Percentiles rank a stretch among this genome's conserved stretches.
These are phyloP conservation scores for Chironomus tepperi DNA, from an alignment of 1,140 invertebrate genomes.

Conservation along the genomic window DNA sequence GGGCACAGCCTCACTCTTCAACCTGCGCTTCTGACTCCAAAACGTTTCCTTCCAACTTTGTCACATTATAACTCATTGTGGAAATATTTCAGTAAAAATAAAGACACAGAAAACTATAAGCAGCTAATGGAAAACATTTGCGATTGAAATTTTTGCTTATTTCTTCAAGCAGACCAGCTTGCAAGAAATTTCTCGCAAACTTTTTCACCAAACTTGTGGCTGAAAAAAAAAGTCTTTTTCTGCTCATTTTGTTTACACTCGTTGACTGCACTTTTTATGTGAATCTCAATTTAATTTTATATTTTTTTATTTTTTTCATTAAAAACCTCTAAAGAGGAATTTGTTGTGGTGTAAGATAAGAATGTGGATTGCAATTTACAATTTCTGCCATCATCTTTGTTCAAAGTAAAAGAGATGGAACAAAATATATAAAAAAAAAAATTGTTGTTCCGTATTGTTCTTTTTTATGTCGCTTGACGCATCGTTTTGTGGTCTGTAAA, in stretches of 20 bases:
- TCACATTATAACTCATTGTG: not conserved
- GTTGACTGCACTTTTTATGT: too few relatives aligned
- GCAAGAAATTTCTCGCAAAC: not conserved
- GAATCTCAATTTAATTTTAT: too few relatives aligned
- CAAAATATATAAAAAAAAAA: too few relatives aligned
- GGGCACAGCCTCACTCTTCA: too few relatives aligned
- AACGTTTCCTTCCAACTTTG: too few relatives aligned
- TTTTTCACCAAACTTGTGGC: not conserved
- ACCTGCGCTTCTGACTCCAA: too few relatives aligned
- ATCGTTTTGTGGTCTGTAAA: not conserved
- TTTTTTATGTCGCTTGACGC: not conserved
- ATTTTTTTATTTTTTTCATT: not conserved
- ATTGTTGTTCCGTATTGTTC: not conserved
- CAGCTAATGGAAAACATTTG: slow-evolving; percentile 19
- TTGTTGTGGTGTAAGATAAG: slow-evolving; percentile 21
- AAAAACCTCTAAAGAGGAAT: slow-evolving; percentile 9
- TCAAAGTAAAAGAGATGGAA: not conserved
- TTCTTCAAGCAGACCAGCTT: not conserved
- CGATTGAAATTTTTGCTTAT: not conserved
- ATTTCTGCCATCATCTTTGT: not conserved
- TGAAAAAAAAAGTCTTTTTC: not conserved
- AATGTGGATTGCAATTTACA: slow-evolving; percentile 20
- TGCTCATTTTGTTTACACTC: too few relatives aligned
- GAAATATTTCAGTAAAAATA: not conserved
- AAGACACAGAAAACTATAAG: not conserved